Conservation (phyloP, 2,797 vertebrate species). For the Etheostoma nigrum region DNA sequence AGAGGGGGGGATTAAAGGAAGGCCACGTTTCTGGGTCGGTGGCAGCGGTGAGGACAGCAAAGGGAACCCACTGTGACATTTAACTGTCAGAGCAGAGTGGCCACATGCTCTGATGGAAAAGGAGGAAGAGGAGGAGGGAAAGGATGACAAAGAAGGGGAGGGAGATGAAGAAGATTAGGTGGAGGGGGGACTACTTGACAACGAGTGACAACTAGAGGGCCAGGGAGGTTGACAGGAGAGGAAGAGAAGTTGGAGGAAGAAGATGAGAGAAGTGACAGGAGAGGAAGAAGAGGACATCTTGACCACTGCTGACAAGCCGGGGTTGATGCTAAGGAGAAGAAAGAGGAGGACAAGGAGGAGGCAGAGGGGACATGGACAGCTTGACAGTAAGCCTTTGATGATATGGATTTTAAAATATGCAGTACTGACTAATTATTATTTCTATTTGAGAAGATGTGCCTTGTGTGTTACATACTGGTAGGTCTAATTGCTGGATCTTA, state of each 20-base stretch:
- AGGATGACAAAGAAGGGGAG: constrained; percentile 4
- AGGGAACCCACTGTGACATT: constrained; percentile 62
- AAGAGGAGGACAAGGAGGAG: not conserved
- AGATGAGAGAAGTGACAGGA: constrained; percentile 21
- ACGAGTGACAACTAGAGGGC: constrained; percentile 33
- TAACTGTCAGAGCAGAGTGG: constrained; percentile 59
- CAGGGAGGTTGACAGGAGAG: constrained; percentile 25
- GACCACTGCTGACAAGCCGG: constrained; percentile 34
- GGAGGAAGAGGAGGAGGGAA: not conserved
- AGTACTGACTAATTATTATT: not conserved
- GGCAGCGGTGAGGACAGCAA: constrained; percentile 54
- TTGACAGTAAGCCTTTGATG: not conserved
- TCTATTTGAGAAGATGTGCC: not conserved
- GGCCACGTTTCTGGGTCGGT: constrained; percentile 66
- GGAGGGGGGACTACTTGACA: constrained; percentile 38
- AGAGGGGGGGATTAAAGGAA: constrained; percentile 25
- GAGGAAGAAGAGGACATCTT: constrained; percentile 26
- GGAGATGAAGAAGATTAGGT: constrained; percentile 29
- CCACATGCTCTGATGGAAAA: constrained; percentile 48
- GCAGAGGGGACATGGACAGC: not conserved
- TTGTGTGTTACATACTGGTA: not conserved
- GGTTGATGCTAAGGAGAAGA: constrained; percentile 24
- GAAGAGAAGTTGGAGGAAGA: constrained; percentile 28
- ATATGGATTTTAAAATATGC: not conserved
- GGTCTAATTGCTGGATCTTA: not conserved